These are phyloP conservation scores for Pipistrellus pygmaeus DNA, from an alignment of 2,797 vertebrate species.

Conservation along the genomic window DNA sequence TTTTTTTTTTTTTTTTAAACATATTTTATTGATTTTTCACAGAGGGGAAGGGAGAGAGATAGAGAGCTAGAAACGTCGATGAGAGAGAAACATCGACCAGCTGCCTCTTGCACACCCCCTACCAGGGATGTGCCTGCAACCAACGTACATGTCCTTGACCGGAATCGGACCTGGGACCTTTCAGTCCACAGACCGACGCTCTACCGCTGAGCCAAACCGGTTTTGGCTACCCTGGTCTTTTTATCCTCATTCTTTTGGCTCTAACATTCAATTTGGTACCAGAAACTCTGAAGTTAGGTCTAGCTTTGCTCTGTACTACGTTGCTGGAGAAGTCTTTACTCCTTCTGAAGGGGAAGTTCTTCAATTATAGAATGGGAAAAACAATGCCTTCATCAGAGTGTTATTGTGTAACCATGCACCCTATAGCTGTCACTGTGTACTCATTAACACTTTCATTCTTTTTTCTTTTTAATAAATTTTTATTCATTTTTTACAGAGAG, in stretches of 20 bases:
- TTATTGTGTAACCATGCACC: background rate
- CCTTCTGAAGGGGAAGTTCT: background rate
- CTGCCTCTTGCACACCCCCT: too few species aligned
- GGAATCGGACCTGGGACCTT: too few species aligned
- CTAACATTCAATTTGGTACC: background rate
- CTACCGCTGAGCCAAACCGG: too few species aligned
- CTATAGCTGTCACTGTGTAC: background rate
- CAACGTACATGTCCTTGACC: too few species aligned
- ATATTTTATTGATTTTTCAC: too few species aligned
- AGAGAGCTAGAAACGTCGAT: too few species aligned
- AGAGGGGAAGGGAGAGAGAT: too few species aligned
- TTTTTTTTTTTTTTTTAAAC: background rate
- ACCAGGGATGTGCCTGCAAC: too few species aligned
- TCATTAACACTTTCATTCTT: background rate
- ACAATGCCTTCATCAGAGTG: background rate
- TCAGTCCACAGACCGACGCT: too few species aligned
- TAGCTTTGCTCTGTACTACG: background rate
- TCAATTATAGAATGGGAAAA: background rate
- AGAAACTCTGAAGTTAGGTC: background rate
- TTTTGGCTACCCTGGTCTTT: background rate
- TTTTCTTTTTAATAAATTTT: too few species aligned
- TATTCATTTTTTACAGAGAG: too few species aligned
- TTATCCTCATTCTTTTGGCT: background rate
- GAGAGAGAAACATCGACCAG: too few species aligned
- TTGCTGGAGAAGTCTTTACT: background rate